Evolutionary conservation across 2,888 invertebrate species (phyloP).

Genomic region (Papilio protenor): DNA sequence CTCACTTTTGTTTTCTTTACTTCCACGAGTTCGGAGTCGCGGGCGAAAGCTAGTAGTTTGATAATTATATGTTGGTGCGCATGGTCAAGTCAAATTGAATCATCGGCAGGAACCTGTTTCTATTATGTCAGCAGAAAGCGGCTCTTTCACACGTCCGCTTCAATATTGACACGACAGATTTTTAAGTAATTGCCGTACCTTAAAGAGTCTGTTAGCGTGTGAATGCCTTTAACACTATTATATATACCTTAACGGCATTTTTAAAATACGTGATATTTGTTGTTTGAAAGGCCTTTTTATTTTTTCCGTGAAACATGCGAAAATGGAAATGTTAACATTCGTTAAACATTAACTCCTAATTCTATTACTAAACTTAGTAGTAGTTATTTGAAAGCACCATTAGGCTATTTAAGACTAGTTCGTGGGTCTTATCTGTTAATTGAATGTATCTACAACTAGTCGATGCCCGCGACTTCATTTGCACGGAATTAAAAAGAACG

Average conservation of each 20-base stretch:
- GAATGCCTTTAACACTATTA: constrained; percentile 47
- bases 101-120: constrained; percentile 39
- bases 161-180: constrained; percentile 69
- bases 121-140: constrained; percentile 52
- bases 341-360: no score
- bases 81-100: constrained; percentile 23
- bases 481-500: no score
- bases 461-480: no score
- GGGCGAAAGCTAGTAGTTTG: no score
- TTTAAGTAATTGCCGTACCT: constrained; percentile 68
- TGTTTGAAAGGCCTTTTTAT: constrained; percentile 3
- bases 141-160: constrained; percentile 58
- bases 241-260: constrained; percentile 44
- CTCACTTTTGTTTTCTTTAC: no score
- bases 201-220: constrained; percentile 54
- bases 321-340: background rate
- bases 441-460: no score
- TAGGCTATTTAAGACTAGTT: no score
- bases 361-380: no score
- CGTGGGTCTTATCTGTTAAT: no score
- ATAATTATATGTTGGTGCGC: background rate
- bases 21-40: no score
- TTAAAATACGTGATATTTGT: constrained; percentile 25
- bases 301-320: constrained; percentile 8
- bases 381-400: no score